These are phyloP conservation scores for Chanos chanos DNA, from an alignment of 2,797 vertebrate species.

Conservation along the genomic window DNA sequence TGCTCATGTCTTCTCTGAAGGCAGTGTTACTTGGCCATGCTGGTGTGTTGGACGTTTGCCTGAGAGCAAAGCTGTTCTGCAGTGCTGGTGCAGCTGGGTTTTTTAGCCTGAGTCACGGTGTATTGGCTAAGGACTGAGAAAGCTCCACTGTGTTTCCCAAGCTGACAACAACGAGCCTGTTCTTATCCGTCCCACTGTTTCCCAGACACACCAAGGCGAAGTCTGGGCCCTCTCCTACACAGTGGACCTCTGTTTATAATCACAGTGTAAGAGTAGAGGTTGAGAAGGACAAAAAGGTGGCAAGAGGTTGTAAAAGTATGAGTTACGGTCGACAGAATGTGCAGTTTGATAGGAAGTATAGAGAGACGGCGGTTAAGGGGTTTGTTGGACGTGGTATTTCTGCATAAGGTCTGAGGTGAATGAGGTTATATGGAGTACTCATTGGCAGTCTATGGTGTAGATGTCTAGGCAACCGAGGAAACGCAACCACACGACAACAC, in stretches of 20 bases:
- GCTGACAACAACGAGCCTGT: constrained; percentile 24
- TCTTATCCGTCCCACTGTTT: background rate
- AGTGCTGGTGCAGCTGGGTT: constrained; percentile 63
- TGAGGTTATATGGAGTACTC: too few relatives aligned
- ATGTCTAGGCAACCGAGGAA: too few relatives aligned
- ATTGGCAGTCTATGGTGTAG: too few relatives aligned
- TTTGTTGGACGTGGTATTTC: too few relatives aligned
- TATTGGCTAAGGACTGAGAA: background rate
- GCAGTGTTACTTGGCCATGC: too few relatives aligned
- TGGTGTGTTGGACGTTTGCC: constrained; percentile 7
- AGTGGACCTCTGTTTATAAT: background rate
- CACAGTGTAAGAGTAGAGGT: constrained; percentile 1
- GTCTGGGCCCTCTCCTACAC: background rate
- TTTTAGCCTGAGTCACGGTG: constrained; percentile 38
- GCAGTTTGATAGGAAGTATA: too few relatives aligned
- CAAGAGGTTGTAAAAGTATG: too few relatives aligned
- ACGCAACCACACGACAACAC: too few relatives aligned
- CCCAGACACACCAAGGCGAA: background rate
- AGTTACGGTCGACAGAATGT: too few relatives aligned
- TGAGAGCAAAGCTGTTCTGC: constrained; percentile 36
- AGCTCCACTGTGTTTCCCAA: constrained; percentile 2
- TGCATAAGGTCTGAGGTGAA: too few relatives aligned
- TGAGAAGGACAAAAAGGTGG: constrained; percentile 19
- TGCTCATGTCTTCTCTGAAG: too few relatives aligned
- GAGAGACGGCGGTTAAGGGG: too few relatives aligned